These are phyloP conservation scores for Aramus guarauna DNA, from an alignment of 2,113 vertebrate species.

Conservation along the genomic window DNA sequence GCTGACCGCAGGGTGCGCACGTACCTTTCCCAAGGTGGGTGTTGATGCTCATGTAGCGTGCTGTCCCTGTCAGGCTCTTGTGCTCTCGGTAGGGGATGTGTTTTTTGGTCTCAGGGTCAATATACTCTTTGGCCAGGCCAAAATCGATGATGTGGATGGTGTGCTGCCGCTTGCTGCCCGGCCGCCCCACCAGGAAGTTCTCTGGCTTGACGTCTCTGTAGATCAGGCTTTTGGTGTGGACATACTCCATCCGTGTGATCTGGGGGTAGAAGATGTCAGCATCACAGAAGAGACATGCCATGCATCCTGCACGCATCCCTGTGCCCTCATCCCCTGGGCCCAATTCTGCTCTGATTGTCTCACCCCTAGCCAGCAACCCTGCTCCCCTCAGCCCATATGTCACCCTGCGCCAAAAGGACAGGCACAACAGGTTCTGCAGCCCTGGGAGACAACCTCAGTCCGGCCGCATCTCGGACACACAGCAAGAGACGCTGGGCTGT, in stretches of 20 bases:
- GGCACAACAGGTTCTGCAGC: background rate
- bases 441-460: background rate
- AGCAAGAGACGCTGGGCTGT: accelerated
- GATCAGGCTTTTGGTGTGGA: constrained; percentile 97
- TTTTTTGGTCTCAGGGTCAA: constrained; percentile 99
- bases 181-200: constrained; percentile 95
- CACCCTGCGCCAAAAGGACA: accelerated
- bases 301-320: accelerated
- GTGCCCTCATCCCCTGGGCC: background rate
- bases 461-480: background rate
- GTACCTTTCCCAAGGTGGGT: constrained; percentile 95
- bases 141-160: constrained; percentile 99
- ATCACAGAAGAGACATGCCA: accelerated
- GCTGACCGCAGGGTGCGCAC: background rate
- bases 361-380: accelerated
- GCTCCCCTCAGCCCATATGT: background rate
- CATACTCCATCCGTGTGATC: constrained; percentile 97
- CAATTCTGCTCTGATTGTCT: accelerated
- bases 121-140: constrained; percentile 98
- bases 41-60: constrained; percentile 99
- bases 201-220: constrained; percentile 98
- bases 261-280: constrained; percentile 25
- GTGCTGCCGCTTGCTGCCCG: constrained; percentile 93
- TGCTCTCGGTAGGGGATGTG: constrained; percentile 99
- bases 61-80: constrained; percentile 97